Percentiles rank a stretch among this genome's conserved stretches.
Evolutionary conservation across 2,113 vertebrate genomes (phyloP).

Genomic region (Thalassarche chlororhynchos): DNA sequence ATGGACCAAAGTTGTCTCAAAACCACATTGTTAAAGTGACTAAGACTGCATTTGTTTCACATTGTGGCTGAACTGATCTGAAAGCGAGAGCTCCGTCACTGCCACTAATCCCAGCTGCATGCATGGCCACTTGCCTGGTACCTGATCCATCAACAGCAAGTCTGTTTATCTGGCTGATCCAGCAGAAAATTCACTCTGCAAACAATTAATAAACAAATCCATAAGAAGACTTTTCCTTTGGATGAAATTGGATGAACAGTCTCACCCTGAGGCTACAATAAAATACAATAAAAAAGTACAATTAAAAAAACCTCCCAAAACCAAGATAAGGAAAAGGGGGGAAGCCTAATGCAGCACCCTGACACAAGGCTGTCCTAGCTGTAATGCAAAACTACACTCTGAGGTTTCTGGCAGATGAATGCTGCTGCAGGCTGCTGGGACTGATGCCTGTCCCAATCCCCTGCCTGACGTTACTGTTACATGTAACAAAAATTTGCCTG

Average conservation of each 20-base stretch:
- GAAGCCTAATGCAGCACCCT: neutral
- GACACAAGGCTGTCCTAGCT: neutral
- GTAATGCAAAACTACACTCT: neutral
- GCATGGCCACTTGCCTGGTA: neutral
- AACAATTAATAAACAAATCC: neutral
- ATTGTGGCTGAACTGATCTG: neutral
- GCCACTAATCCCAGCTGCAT: neutral
- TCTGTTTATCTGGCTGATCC: neutral
- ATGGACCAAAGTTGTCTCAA: neutral
- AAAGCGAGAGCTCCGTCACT: neutral
- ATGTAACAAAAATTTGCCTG: neutral
- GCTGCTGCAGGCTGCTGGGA: neutral
- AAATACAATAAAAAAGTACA: neutral
- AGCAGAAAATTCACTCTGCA: neutral
- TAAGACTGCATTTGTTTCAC: neutral
- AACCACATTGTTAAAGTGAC: neutral
- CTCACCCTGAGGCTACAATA: neutral
- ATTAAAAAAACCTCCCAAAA: neutral
- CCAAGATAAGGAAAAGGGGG: neutral
- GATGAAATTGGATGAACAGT: neutral
- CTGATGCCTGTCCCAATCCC: no score
- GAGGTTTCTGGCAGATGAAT: neutral
- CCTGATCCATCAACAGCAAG: neutral
- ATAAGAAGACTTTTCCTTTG: neutral
- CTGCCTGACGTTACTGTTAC: neutral